phyloP scores from a whole-genome alignment of 2,113 vertebrate species.

The Syrmaticus mikado region DNA sequence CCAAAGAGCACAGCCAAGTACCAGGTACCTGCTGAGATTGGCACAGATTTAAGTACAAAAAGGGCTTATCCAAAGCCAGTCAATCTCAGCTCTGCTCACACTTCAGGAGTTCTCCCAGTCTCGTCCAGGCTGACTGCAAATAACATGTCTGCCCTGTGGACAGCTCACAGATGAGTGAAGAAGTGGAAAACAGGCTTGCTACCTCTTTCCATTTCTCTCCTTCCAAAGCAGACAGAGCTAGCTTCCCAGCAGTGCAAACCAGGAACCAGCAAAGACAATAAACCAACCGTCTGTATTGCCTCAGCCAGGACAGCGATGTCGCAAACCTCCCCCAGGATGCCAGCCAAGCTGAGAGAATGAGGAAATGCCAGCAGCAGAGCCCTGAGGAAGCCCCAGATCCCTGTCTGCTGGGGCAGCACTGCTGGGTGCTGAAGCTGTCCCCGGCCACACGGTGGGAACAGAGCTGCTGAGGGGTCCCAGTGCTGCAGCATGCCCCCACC shows the following conservation, averaged over 20 bases:
- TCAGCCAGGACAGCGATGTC: not conserved
- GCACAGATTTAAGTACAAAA: constrained; percentile 35
- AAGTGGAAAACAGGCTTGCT: not conserved
- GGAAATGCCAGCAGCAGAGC: not conserved
- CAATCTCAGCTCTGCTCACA: not conserved
- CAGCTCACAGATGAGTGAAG: not conserved
- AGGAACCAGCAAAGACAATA: not conserved
- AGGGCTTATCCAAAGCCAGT: constrained; percentile 56
- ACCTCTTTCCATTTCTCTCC: not conserved
- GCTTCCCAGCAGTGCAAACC: rapidly evolving
- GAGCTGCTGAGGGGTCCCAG: not conserved
- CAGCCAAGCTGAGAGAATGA: not conserved
- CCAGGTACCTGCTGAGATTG: not conserved
- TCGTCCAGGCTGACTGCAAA: not conserved
- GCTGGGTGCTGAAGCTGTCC: not conserved
- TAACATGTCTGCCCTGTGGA: not conserved
- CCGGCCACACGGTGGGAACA: rapidly evolving
- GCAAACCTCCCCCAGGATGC: not conserved
- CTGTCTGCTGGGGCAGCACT: not conserved
- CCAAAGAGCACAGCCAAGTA: not conserved
- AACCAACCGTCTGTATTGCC: not conserved
- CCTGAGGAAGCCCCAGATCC: not conserved
- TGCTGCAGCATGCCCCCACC: not conserved
- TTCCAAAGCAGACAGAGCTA: not conserved
- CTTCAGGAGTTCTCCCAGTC: not conserved